A percentile compares a stretch with the other conserved stretches of the same genome.
phyloP scores from a whole-genome alignment of 2,113 vertebrate genomes.

The Panthera uncia region DNA sequence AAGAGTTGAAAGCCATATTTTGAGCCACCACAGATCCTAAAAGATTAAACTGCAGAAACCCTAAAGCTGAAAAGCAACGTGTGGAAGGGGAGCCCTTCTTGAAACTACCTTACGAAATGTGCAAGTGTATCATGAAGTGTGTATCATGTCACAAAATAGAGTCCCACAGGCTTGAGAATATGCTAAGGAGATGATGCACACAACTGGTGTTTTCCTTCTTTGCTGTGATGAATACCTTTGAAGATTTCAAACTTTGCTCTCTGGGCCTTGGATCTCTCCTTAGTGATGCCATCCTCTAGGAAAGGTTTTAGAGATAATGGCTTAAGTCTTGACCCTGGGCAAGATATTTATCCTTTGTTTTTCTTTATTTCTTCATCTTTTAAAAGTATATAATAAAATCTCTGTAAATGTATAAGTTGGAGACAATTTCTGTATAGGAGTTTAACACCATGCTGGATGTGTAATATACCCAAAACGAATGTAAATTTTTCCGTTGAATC shows the following conservation, averaged over 20 bases:
- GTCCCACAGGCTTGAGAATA: background rate
- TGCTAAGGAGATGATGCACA: background rate
- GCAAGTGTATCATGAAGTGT: background rate
- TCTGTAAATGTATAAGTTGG: background rate
- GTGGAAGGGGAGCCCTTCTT: background rate
- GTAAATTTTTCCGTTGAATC: background rate
- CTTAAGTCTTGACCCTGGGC: background rate
- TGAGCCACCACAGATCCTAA: background rate
- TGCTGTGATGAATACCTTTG: background rate
- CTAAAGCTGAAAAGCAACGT: background rate
- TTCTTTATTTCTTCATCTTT: background rate
- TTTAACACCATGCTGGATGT: background rate
- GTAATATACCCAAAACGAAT: background rate
- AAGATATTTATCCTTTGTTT: background rate
- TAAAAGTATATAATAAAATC: background rate
- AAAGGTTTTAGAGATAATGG: background rate
- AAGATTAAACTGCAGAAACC: background rate
- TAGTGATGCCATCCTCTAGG: background rate
- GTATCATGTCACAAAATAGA: background rate
- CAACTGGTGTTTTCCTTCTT: background rate
- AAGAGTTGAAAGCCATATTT: background rate
- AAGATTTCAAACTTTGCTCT: too few species aligned
- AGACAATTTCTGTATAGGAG: background rate
- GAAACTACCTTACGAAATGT: background rate
- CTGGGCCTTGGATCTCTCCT: accelerated